Percentiles rank a stretch among this genome's conserved stretches.
Conservation (phyloP, 2,888 invertebrate genomes). For the Leucophenga montana region DNA sequence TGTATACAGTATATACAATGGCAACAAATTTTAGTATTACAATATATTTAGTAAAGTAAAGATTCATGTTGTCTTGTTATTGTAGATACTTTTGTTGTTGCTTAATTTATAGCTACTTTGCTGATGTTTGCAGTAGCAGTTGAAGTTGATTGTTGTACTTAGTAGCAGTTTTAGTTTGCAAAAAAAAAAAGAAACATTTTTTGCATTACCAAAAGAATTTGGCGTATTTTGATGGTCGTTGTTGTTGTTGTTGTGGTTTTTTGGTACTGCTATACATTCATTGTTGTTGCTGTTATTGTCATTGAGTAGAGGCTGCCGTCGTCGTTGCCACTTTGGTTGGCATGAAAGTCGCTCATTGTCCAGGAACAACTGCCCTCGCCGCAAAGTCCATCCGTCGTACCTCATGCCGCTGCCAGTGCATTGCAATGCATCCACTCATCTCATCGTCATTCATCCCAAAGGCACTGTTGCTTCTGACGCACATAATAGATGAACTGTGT, state of each 20-base stretch:
- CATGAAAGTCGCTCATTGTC: no score
- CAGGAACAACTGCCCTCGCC: background rate
- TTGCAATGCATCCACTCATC: constrained; percentile 13
- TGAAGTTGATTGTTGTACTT: constrained; percentile 34
- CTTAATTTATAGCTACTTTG: constrained; percentile 11
- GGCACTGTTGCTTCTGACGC: constrained; percentile 85
- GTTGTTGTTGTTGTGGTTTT: constrained; percentile 43
- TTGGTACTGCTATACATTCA: constrained; percentile 31
- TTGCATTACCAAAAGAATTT: constrained; percentile 63
- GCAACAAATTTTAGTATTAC: no score
- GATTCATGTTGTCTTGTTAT: no score
- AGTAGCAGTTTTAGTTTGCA: constrained; percentile 58
- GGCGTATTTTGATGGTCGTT: constrained; percentile 64
- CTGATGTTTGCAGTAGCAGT: background rate
- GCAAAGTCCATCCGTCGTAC: constrained; percentile 6
- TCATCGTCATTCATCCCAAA: constrained; percentile 83
- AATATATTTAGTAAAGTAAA: no score
- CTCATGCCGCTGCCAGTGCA: background rate
- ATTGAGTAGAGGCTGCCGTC: background rate
- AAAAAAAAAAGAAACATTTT: constrained; percentile 66
- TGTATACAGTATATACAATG: no score
- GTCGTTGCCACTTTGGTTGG: no score
- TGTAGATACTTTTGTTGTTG: constrained; percentile 28
- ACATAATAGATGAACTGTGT: constrained; percentile 91
- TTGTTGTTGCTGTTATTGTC: constrained; percentile 26